Conservation (phyloP, 2,113 vertebrate species). For the Coreoperca whiteheadi region DNA sequence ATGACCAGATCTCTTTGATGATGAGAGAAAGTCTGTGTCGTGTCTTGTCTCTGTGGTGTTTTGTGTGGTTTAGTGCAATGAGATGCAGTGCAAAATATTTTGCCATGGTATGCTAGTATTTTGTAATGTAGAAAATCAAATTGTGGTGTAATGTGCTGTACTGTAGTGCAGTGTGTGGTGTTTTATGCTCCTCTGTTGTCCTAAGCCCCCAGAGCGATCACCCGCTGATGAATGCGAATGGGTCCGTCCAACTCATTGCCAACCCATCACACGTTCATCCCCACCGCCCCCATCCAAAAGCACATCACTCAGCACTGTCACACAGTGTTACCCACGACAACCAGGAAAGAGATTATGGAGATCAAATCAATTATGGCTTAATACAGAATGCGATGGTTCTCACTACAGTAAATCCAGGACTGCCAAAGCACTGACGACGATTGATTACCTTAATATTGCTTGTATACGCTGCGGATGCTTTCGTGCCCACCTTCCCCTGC, state of each 20-base stretch:
- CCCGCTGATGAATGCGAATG: slow-evolving; percentile 76
- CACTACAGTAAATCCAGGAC: slow-evolving; percentile 80
- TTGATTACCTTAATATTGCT: slow-evolving; percentile 84
- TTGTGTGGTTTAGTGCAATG: slow-evolving; percentile 14
- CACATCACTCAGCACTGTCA: slow-evolving; percentile 86
- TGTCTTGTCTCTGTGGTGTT: slow-evolving; percentile 6
- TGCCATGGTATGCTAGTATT: slow-evolving; percentile 7
- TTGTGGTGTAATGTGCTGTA: slow-evolving; percentile 9
- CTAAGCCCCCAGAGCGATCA: slow-evolving; percentile 50
- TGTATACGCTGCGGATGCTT: slow-evolving; percentile 70
- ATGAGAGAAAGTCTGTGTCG: neutral
- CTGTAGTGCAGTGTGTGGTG: slow-evolving; percentile 10
- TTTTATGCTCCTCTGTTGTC: slow-evolving; percentile 48
- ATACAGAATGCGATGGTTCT: slow-evolving; percentile 81
- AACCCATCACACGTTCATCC: slow-evolving; percentile 73
- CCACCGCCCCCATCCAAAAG: slow-evolving; percentile 52
- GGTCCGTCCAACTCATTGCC: slow-evolving; percentile 66
- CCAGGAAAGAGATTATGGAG: slow-evolving; percentile 84
- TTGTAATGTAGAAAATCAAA: slow-evolving; percentile 47
- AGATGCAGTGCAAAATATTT: slow-evolving; percentile 28
- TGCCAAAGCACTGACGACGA: slow-evolving; percentile 81
- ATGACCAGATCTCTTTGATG: slow-evolving; percentile 17
- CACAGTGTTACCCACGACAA: slow-evolving; percentile 83
- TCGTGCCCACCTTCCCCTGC: slow-evolving; percentile 52
- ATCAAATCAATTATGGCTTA: slow-evolving; percentile 87